Conservation (phyloP, 1,140 invertebrate genomes). For the Drosophila nasuta region DNA sequence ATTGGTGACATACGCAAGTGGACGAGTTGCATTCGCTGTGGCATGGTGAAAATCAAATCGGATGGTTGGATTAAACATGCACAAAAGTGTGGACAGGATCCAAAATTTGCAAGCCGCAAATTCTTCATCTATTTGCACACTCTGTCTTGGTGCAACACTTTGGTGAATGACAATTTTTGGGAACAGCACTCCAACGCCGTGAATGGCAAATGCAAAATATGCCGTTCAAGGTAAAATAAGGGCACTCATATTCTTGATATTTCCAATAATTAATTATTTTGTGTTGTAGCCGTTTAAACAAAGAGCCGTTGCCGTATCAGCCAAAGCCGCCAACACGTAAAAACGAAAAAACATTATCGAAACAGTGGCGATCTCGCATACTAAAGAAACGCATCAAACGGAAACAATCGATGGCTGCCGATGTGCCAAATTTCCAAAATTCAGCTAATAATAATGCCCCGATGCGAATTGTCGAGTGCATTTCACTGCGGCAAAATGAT, state of each 20-base stretch:
- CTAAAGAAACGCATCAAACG: no score
- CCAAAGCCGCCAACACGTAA: no score
- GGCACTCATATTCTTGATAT: no score
- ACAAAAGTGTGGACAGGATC: slow-evolving; percentile 41
- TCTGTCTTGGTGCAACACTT: slow-evolving; percentile 32
- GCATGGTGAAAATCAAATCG: not conserved
- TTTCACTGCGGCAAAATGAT: no score
- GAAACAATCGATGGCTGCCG: no score
- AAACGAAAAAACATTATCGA: not conserved
- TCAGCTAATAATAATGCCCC: no score
- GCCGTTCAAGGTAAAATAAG: slow-evolving; percentile 16
- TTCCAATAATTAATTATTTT: not conserved
- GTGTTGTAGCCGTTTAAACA: slow-evolving; percentile 23
- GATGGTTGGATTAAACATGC: slow-evolving; percentile 38
- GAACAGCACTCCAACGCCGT: slow-evolving; percentile 27
- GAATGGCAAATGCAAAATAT: slow-evolving; percentile 6
- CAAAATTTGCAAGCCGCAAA: not conserved
- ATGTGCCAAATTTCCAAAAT: no score
- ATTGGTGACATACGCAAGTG: slow-evolving; percentile 12
- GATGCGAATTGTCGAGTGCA: no score
- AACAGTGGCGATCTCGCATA: no score
- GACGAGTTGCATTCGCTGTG: slow-evolving; percentile 35
- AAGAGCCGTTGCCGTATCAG: not conserved
- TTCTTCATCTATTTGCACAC: slow-evolving; percentile 46
- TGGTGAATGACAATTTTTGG: slow-evolving; percentile 27